Evolutionary conservation across 2,888 invertebrate genomes (phyloP), one percentile per base, ranked within the genome.

Genomic region (Invenusta paracnida): DNA sequence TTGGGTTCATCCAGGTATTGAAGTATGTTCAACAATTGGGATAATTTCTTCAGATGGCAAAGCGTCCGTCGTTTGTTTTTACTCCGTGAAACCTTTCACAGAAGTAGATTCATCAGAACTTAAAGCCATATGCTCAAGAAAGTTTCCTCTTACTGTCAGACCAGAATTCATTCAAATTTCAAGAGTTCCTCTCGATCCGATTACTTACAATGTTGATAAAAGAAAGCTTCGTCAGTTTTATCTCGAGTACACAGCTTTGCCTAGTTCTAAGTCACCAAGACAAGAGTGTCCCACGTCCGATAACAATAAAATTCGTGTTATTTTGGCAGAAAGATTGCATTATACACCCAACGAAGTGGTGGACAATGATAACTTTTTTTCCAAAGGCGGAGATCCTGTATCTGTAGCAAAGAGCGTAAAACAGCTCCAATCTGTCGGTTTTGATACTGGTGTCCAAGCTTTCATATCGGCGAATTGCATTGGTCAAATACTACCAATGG

Each of bases 21-120:
- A 84, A 25, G 28, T 17, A 28, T 84, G 84, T 67, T 84, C 25
- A 28, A 67, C 84, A 81, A 67, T 84, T 66, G 67, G 28, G n/a
- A 11, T 84, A 1, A 23, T 23, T 1, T 2, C 28, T 0, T 27
- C 27, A 67, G 23, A 29, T 23, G 28, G 67, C 17, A 29, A 23
- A 2, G 11, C 1, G 48, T 2, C 23, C 29, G 13, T 2, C 27
- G 29, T 67, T 28, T 5, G 28, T 84, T 73, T 84, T 84, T 73
- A 67, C 84, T n/a, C 73, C 5, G 25, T 23, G 2, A 73, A 73
- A 73, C 23, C 25, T 23, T 73, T 25, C 2, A n/a, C 73, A 13
- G 27, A 73, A n/a, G 73, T 73, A n/a, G 23, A 73, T 25, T 5
- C 27, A 5, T 5, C 73, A n/a, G 73, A 73, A 73, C 25, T 73